These are phyloP conservation scores for Dinothrombium tinctorium DNA, from an alignment of 1,140 invertebrate species.

Conservation along the genomic window DNA sequence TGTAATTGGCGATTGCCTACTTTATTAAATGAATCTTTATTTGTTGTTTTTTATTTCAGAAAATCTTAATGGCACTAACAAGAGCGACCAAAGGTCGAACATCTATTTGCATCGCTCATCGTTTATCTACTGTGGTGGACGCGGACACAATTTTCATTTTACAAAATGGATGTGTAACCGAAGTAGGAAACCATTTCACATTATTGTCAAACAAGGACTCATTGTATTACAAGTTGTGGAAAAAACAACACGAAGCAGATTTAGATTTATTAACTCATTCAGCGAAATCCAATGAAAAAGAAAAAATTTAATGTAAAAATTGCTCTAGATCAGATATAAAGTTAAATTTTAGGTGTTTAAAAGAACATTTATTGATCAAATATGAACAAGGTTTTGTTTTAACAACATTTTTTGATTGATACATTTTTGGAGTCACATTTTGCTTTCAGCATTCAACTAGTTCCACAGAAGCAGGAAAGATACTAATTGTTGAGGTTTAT, in stretches of 20 bases:
- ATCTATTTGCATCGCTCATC: slow-evolving; percentile 90
- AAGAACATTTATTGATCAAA: too few species aligned
- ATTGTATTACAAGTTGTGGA: slow-evolving; percentile 66
- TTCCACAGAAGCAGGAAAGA: too few species aligned
- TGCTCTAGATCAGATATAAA: too few species aligned
- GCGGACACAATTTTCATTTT: slow-evolving; percentile 90
- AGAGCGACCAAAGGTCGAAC: slow-evolving; percentile 64
- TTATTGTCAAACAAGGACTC: slow-evolving; percentile 42
- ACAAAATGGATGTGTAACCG: slow-evolving; percentile 49
- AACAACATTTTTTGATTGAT: too few species aligned
- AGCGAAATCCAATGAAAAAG: too few species aligned
- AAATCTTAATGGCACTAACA: slow-evolving; percentile 68
- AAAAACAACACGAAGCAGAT: slow-evolving; percentile 38
- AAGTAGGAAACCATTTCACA: slow-evolving; percentile 51
- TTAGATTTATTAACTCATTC: too few species aligned
- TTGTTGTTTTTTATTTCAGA: slow-evolving; percentile 28
- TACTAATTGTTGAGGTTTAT: too few species aligned
- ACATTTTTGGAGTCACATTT: too few species aligned
- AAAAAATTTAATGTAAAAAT: too few species aligned
- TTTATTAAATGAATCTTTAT: not conserved
- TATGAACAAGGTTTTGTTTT: too few species aligned
- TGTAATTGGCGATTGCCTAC: slow-evolving; percentile 30
- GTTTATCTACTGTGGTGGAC: slow-evolving; percentile 83
- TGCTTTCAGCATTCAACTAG: too few species aligned
- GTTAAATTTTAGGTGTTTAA: too few species aligned